Evolutionary conservation across 2,888 invertebrate species (phyloP).

Genomic region (Pelosia muscerda): DNA sequence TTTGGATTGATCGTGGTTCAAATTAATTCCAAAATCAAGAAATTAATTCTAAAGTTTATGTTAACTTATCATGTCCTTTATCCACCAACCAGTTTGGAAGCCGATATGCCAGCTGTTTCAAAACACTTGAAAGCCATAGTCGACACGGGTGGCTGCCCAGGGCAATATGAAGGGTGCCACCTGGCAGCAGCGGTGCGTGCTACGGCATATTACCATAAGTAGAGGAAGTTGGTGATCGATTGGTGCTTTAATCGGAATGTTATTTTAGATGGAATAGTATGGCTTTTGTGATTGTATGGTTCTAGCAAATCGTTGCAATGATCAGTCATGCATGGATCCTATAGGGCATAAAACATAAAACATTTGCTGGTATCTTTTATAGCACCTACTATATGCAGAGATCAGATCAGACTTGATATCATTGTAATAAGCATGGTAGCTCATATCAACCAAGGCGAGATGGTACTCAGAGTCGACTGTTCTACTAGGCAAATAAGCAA

Average conservation of each 20-base stretch:
- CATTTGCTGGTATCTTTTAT: background rate
- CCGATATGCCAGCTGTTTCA: conserved; percentile 47
- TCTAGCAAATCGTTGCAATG: conserved; percentile 9
- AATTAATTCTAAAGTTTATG: background rate
- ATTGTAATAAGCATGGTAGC: no score
- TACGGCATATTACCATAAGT: conserved; percentile 44
- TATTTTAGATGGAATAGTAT: conserved; percentile 22
- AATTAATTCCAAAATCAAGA: background rate
- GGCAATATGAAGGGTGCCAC: conserved; percentile 61
- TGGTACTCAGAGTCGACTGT: no score
- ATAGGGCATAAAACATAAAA: conserved; percentile 1
- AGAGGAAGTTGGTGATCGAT: conserved; percentile 51
- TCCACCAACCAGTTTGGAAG: conserved; percentile 38
- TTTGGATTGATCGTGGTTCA: background rate
- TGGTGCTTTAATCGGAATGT: conserved; percentile 40
- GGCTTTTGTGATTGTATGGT: conserved; percentile 13
- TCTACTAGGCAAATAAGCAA: no score
- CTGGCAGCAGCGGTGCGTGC: conserved; percentile 60
- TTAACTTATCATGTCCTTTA: conserved; percentile 8
- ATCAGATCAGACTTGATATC: background rate
- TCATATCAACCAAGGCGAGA: no score
- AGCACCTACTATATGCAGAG: no score
- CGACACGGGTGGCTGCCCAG: conserved; percentile 67
- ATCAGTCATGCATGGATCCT: conserved; percentile 11
- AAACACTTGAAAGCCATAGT: conserved; percentile 72